These are phyloP conservation scores for Pomacea canaliculata DNA, from an alignment of 2,888 invertebrate species.

Conservation along the genomic window DNA sequence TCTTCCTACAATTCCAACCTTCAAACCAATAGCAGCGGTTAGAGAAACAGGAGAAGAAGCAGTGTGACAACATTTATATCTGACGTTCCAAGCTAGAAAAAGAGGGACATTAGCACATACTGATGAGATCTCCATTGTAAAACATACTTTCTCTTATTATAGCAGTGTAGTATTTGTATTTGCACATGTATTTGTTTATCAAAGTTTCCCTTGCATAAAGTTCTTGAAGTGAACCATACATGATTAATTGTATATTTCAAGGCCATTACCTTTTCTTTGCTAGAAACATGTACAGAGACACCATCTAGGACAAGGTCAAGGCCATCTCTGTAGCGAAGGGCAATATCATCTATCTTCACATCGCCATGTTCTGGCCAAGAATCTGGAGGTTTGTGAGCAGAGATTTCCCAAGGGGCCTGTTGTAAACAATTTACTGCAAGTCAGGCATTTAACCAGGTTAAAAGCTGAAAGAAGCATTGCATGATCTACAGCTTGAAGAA, in stretches of 20 bases:
- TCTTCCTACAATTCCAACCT: constrained; percentile 14
- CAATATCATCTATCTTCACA: constrained; percentile 60
- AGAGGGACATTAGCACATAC: too few relatives aligned
- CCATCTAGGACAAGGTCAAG: constrained; percentile 59
- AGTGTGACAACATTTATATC: too few relatives aligned
- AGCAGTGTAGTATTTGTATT: too few relatives aligned
- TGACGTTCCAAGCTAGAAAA: too few relatives aligned
- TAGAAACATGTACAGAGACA: constrained; percentile 48
- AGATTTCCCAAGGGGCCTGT: constrained; percentile 60
- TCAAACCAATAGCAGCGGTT: background rate
- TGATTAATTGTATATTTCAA: too few relatives aligned
- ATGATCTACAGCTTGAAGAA: background rate
- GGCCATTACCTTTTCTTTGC: constrained; percentile 58
- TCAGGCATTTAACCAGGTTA: background rate
- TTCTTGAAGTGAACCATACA: too few relatives aligned
- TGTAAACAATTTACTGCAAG: background rate
- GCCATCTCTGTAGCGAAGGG: constrained; percentile 59
- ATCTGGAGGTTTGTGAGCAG: constrained; percentile 41
- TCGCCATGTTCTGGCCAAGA: constrained; percentile 64
- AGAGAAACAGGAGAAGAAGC: too few relatives aligned
- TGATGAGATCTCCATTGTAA: too few relatives aligned
- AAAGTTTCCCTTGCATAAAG: too few relatives aligned
- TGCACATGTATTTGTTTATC: too few relatives aligned
- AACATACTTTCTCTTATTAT: too few relatives aligned
- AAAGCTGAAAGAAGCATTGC: background rate